Base-by-base conservation (phyloP, 2,888 invertebrate species). In the Pachycephus smyrnensis region DNA sequence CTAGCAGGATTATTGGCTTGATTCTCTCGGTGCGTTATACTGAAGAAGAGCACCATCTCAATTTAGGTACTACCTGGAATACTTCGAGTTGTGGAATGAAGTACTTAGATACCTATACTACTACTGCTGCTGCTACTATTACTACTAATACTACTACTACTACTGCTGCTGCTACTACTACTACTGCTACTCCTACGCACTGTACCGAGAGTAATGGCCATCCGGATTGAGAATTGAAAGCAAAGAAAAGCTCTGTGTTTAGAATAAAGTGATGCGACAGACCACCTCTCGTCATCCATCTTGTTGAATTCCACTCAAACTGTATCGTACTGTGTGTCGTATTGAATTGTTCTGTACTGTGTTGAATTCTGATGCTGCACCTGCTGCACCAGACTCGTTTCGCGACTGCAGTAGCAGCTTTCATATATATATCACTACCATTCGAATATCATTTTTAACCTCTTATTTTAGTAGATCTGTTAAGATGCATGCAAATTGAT, bases 1-100 rank as follows among this genome's bases (percentile, higher is more conserved):
- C 78, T 83, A 83, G 81, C 80, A 77, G 71, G 32, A 55, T 55
- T 55, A 23, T 55, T 23, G 23, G 55, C 55, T 55, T 23, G 23
- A 23, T 55, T 55, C 55, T 55, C 55, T 55, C 55, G 55, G 55
- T 55, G 23, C 23, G 2, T 55, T 23, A 55, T 55, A 55, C 55
- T 32, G 32, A 73, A 73, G 35, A 73, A 32, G 36, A 35, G 73
- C 36, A 73, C n/a, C 35, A n/a, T 36, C 15, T 12, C 33, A 32
- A 73, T 73, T 73, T 73, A n/a, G 73, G 33, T 55, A 55, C 55
- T 55, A 55, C 23, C 55, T 23, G 55, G 23, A 55, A 23, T 55
- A 55, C 55, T 55, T 55, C 55, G 9, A 55, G 55, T 55, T 23
- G 55, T 55, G 55, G 55, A 23, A 55, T 23, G 55, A 55, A 55